phyloP scores from a whole-genome alignment of 1,140 invertebrate species.

The Ceratosolen fusciceps region DNA sequence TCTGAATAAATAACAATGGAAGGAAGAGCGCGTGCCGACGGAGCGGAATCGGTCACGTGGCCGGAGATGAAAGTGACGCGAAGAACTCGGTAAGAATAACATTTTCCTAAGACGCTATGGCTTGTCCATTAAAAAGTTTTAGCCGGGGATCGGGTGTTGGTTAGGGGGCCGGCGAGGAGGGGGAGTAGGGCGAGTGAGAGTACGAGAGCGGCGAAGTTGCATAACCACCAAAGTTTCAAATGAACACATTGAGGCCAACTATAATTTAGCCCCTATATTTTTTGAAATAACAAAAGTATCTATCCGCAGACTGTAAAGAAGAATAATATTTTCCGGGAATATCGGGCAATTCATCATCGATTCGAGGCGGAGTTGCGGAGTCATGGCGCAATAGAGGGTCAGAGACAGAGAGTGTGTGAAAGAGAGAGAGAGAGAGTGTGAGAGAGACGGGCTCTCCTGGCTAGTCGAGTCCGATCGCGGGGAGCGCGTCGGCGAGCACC shows the following conservation, averaged over 20 bases:
- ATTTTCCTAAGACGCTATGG: neutral
- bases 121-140: neutral
- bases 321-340: constrained; percentile 44
- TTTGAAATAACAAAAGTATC: constrained; percentile 26
- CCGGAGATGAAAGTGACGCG: neutral
- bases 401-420: no score
- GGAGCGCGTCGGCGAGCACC: no score
- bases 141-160: neutral
- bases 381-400: constrained; percentile 35
- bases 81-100: neutral
- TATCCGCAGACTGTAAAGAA: neutral
- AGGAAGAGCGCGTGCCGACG: no score
- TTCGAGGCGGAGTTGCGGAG: constrained; percentile 26
- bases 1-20: no score
- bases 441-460: no score
- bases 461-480: neutral
- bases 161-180: no score
- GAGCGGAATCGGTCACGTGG: no score
- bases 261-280: constrained; percentile 25
- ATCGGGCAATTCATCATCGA: constrained; percentile 41
- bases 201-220: no score
- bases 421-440: no score
- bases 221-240: constrained; percentile 7
- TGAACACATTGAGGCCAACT: neutral
- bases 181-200: no score